phyloP scores from a whole-genome alignment of 1,140 invertebrate genomes.

The Latrodectus geometricus region DNA sequence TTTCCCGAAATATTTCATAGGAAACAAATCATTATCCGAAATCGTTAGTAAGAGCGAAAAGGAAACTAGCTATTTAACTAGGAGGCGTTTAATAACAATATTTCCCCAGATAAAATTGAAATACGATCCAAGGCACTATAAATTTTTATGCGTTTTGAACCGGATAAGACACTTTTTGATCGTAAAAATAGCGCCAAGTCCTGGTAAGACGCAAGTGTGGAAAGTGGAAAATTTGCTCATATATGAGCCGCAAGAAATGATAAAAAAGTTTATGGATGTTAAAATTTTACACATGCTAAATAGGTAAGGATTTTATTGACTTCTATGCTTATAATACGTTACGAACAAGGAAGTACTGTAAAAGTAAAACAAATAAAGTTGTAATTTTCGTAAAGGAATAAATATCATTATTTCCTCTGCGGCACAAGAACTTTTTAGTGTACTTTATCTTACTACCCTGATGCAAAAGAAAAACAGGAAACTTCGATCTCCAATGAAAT shows the following conservation, averaged over 20 bases:
- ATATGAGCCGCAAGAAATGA: neutral
- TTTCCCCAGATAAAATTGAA: conserved; percentile 5
- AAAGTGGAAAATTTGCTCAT: conserved; percentile 20
- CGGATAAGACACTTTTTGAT: conserved; percentile 8
- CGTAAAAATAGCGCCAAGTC: conserved; percentile 8
- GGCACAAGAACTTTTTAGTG: no score
- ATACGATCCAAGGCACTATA: neutral
- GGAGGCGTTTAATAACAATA: conserved; percentile 13
- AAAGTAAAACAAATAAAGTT: no score
- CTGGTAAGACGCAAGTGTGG: neutral
- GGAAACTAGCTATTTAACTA: neutral
- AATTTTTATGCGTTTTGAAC: conserved; percentile 21
- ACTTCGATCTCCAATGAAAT: no score
- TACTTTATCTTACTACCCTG: no score
- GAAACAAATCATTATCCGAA: no score
- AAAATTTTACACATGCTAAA: conserved; percentile 13
- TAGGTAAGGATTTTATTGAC: conserved; percentile 2
- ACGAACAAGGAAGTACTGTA: no score
- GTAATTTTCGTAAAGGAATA: no score
- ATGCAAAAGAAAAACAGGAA: no score
- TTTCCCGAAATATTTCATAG: no score
- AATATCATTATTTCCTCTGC: no score
- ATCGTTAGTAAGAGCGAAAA: neutral
- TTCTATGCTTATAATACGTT: neutral
- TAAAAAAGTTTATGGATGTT: conserved; percentile 17